phyloP scores from a whole-genome alignment of 1,140 invertebrate species.

The Drosophila kepulauana region DNA sequence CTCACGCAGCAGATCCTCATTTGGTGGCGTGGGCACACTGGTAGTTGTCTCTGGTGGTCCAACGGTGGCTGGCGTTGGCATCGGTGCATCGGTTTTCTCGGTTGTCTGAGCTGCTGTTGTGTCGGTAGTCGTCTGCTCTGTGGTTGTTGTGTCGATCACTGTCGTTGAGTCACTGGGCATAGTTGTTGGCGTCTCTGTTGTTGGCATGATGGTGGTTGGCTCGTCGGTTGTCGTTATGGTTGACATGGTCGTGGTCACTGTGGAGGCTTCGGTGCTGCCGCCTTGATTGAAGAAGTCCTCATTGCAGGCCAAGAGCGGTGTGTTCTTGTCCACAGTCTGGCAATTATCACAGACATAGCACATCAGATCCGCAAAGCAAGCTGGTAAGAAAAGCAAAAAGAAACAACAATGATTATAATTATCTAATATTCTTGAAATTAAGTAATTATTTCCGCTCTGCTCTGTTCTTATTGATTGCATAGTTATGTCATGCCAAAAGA shows the following conservation, averaged over 20 bases:
- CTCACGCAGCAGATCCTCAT: conserved; percentile 44
- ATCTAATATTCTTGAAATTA: too few relatives aligned
- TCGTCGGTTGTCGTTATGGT: conserved; percentile 19
- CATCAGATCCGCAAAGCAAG: conserved; percentile 65
- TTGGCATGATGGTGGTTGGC: conserved; percentile 6
- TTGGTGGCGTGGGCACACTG: conserved; percentile 67
- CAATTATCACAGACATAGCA: conserved; percentile 82
- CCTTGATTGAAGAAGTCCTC: conserved; percentile 70
- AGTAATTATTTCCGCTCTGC: neutral
- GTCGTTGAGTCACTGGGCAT: neutral
- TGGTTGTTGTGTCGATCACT: conserved; percentile 13
- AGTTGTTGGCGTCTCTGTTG: neutral
- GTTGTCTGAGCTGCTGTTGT: conserved; percentile 20
- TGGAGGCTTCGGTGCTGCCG: conserved; percentile 68
- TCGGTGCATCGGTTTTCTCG: conserved; percentile 50
- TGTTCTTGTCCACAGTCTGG: conserved; percentile 45
- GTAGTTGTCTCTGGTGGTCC: conserved; percentile 64
- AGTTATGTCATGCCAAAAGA: neutral
- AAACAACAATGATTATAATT: neutral
- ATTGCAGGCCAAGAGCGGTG: conserved; percentile 68
- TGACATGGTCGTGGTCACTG: conserved; percentile 57
- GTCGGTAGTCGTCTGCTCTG: conserved; percentile 7
- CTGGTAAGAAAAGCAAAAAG: conserved; percentile 19
- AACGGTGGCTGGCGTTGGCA: conserved; percentile 67
- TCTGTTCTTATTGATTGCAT: neutral